Evolutionary conservation across 2,113 vertebrate species (phyloP).

Genomic region (Salvelinus alpinus): DNA sequence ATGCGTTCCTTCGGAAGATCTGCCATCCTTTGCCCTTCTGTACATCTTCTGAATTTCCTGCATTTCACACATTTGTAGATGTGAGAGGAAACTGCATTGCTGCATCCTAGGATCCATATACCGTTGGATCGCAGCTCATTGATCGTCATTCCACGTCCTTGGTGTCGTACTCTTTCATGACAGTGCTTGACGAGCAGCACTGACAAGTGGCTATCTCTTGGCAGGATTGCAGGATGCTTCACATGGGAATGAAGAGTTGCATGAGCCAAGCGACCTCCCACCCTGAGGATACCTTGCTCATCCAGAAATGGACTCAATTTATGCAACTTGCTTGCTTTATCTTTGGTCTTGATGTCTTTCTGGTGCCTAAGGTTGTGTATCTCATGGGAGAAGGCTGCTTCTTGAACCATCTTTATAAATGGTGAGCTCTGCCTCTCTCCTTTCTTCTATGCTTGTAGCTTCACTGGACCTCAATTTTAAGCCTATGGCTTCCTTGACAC

Average conservation of each 20-base stretch:
- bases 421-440: constrained; percentile 24
- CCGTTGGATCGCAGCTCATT: neutral
- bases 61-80: too few species aligned
- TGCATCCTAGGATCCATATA: too few species aligned
- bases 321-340: constrained; percentile 5
- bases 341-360: constrained; percentile 1
- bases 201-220: neutral
- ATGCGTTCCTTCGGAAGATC: too few species aligned
- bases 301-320: constrained; percentile 23
- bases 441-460: constrained; percentile 2
- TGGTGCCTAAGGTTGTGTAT: constrained; percentile 8
- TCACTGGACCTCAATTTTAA: neutral
- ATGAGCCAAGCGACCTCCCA: too few species aligned
- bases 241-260: too few species aligned
- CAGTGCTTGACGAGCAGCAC: neutral
- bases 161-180: neutral
- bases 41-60: too few species aligned
- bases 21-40: too few species aligned
- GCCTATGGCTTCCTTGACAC: neutral
- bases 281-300: neutral
- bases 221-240: too few species aligned
- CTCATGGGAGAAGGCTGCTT: constrained; percentile 18
- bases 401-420: constrained; percentile 26
- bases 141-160: neutral
- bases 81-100: too few species aligned